These are phyloP conservation scores for Ips typographus DNA, from an alignment of 1,140 invertebrate genomes.

Conservation along the genomic window DNA sequence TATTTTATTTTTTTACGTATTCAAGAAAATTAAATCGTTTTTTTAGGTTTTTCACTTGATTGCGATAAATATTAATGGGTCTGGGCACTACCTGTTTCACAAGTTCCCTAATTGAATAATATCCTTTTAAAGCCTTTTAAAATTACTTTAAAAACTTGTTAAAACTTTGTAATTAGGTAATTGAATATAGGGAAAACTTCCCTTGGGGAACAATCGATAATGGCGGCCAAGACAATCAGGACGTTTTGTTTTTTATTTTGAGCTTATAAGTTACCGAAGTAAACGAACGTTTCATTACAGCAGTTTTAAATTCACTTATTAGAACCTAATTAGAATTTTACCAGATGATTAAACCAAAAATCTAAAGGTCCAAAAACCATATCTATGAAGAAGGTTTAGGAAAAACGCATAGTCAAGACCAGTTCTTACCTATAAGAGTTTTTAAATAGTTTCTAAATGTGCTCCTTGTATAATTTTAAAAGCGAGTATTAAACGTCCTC, in stretches of 20 bases:
- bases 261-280: no score
- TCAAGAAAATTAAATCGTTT: neutral
- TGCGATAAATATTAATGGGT: slow-evolving; percentile 22
- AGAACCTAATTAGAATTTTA: no score
- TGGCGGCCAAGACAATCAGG: slow-evolving; percentile 15
- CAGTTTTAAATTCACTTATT: no score
- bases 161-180: slow-evolving; percentile 42
- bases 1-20: neutral
- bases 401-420: no score
- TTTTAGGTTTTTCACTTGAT: neutral
- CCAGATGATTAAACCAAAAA: no score
- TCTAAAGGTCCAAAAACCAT: no score
- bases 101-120: slow-evolving; percentile 38
- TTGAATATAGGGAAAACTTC: slow-evolving; percentile 31
- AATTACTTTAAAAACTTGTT: slow-evolving; percentile 42
- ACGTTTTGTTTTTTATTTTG: slow-evolving; percentile 3
- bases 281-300: no score
- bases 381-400: no score
- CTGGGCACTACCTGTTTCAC: slow-evolving; percentile 12
- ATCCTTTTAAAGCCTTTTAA: slow-evolving; percentile 37
- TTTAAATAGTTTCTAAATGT: no score
- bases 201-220: slow-evolving; percentile 23
- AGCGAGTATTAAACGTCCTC: no score
- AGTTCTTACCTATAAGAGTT: no score
- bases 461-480: no score